Evolutionary conservation across 2,797 vertebrate genomes (phyloP).

Genomic region (Anableps anableps): DNA sequence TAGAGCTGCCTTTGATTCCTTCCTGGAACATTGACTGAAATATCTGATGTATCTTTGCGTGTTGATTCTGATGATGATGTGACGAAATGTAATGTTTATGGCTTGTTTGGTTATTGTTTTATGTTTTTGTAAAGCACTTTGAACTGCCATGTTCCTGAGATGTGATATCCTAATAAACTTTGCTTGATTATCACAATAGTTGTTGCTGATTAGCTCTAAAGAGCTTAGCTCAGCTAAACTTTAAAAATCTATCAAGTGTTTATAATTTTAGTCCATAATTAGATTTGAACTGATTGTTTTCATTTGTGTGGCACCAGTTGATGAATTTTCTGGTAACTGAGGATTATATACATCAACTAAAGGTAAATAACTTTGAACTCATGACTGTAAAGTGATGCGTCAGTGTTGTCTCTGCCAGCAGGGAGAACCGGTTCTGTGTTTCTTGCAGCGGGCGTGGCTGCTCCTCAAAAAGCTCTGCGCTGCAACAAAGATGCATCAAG

Average conservation of each 20-base stretch:
- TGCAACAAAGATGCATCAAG: background rate
- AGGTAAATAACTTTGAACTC: background rate
- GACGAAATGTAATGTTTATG: too few relatives aligned
- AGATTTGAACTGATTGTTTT: background rate
- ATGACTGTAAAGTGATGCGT: background rate
- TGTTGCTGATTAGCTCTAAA: background rate
- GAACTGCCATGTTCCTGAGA: too few relatives aligned
- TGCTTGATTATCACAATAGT: background rate
- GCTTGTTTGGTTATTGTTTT: too few relatives aligned
- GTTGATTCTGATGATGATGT: too few relatives aligned
- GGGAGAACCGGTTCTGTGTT: background rate
- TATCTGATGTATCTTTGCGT: too few relatives aligned
- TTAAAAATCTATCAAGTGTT: background rate
- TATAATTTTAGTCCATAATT: background rate
- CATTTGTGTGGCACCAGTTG: background rate
- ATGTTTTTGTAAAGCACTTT: too few relatives aligned
- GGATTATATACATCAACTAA: background rate
- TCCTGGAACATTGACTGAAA: too few relatives aligned
- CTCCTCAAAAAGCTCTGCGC: background rate
- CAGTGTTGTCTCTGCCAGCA: background rate
- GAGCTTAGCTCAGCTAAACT: background rate
- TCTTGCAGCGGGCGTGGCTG: background rate
- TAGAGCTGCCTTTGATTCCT: too few relatives aligned
- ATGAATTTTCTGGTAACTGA: background rate
- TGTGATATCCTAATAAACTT: too few relatives aligned